A percentile compares a stretch with the other conserved stretches of the same genome.
Conservation (phyloP, 2,797 vertebrate species). For the Scolopax bukidnonensis region DNA sequence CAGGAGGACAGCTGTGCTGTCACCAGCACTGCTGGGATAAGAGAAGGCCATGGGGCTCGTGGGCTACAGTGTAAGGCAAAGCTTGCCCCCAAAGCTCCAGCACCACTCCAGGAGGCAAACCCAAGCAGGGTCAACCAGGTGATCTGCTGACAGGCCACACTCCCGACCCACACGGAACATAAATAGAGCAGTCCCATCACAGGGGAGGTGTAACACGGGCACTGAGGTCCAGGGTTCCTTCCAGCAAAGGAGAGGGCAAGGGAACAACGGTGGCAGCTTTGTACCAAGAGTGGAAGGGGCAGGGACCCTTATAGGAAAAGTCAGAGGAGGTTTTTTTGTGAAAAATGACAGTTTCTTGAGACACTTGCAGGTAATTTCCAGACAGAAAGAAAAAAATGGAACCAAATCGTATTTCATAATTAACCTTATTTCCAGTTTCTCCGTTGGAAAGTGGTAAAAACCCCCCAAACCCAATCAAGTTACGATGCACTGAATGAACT, state of each 20-base stretch:
- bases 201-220: background rate
- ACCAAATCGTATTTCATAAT: background rate
- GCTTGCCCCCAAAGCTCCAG: background rate
- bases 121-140: background rate
- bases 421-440: background rate
- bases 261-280: background rate
- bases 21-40: background rate
- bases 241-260: background rate
- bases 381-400: background rate
- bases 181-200: rapidly evolving
- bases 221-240: background rate
- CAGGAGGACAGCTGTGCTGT: background rate
- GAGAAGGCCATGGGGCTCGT: background rate
- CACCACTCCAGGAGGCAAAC: rapidly evolving
- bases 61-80: background rate
- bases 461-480: background rate
- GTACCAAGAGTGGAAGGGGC: background rate
- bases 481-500: background rate
- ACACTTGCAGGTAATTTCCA: background rate
- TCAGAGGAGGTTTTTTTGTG: background rate
- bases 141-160: background rate
- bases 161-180: background rate
- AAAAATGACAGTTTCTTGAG: background rate
- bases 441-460: background rate
- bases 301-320: background rate